Base-by-base conservation (phyloP, 2,888 invertebrate species). In the Orthosia incerta region DNA sequence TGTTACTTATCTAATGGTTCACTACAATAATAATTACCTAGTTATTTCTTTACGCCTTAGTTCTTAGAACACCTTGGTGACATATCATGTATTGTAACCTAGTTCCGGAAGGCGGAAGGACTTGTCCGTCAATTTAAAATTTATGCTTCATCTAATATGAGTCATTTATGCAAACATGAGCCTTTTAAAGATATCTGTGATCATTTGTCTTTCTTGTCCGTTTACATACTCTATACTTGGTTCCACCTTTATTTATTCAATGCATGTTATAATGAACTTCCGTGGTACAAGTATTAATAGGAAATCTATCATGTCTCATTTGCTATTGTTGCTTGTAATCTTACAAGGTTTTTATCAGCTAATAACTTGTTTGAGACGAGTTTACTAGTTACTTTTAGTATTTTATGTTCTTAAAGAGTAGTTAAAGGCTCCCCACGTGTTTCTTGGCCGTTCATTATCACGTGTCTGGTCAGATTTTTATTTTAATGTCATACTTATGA, bases 81-180 rank as follows among this genome's bases (percentile, higher is more conserved):
- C 82, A 82, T 65, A 23, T 55, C 65, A 57, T 31, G 79, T 53
- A 79, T 66, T 81, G 82, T 60, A 39, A 39, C 39, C 39, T 39
- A 46, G 64, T 66, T 20, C 72, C 79, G 79, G 82, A 80, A 80
- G 48, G 4, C 78, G 72, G 78, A 82, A 79, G 20, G 39, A 82
- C 16, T 20, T 23, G 62, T 4, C 39, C 48, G 76, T 67, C 82
- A 82, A 64, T 67, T 48, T 45, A 60, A 82, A 51, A 80, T 80
- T 60, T 67, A 82, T 82, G 51, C 16, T 55, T 60, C 56, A 45
- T 67, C 59, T 77, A 56, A 59, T 71, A 61, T 46, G 3, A 15
- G 11, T 3, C 60, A 51, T 26, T 50, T 50, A 74, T 51, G 45
- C 15, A 59, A 16, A 45, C 53, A 31, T 51, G 46, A 51, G 20